Conservation (phyloP, 2,113 vertebrate genomes). For the Picathartes gymnocephalus region DNA sequence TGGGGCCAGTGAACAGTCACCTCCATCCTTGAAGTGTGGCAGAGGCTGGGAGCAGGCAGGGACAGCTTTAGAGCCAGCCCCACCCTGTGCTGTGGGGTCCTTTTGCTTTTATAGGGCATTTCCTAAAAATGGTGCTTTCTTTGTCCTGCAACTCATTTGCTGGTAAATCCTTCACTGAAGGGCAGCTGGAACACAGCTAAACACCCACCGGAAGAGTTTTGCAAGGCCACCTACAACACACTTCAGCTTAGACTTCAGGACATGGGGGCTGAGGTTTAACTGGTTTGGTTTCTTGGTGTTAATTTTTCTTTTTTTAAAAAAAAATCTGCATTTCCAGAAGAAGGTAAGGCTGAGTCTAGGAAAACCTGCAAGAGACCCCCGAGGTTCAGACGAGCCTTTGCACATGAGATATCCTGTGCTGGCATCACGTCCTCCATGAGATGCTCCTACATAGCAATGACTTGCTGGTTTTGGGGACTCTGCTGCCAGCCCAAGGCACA, state of each 20-base stretch:
- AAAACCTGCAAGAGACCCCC: background rate
- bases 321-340: background rate
- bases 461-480: background rate
- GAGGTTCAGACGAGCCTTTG: background rate
- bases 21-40: background rate
- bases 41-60: background rate
- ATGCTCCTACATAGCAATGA: fast-evolving
- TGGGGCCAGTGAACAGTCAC: fast-evolving
- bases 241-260: background rate
- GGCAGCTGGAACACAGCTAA: background rate
- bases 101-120: background rate
- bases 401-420: fast-evolving
- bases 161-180: background rate
- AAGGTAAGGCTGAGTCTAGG: background rate
- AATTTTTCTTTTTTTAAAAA: background rate
- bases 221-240: background rate
- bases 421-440: background rate
- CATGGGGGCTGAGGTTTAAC: background rate
- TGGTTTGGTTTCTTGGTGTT: background rate
- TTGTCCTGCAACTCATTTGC: background rate
- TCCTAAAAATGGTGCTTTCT: background rate
- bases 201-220: background rate
- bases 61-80: background rate
- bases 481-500: background rate
- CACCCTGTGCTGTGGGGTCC: background rate